A percentile compares a stretch with the other conserved stretches of the same genome.
Evolutionary conservation across 2,888 invertebrate species (phyloP).

Genomic region (Drosophila greeni): DNA sequence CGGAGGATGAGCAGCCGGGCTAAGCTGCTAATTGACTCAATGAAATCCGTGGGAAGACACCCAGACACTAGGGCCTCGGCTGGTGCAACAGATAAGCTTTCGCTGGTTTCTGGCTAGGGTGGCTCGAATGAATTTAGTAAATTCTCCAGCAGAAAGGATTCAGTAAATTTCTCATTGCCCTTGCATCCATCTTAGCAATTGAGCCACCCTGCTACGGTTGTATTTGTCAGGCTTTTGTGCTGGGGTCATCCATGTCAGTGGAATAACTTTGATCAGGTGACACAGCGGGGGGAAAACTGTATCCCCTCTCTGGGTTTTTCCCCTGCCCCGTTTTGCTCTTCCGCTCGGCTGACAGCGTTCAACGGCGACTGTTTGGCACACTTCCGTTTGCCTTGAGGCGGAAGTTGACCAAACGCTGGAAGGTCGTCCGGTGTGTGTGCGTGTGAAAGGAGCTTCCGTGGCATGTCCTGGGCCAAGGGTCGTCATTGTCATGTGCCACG

Average conservation of each 20-base stretch:
- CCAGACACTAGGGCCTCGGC: no score
- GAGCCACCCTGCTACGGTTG: conserved; percentile 8
- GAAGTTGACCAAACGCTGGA: conserved; percentile 61
- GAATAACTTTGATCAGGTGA: conserved; percentile 28
- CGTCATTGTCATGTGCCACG: conserved; percentile 62
- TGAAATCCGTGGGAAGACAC: conserved; percentile 12
- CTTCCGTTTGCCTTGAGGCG: conserved; percentile 55
- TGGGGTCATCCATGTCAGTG: conserved; percentile 1
- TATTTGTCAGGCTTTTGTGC: conserved; percentile 16
- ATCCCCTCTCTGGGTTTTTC: neutral
- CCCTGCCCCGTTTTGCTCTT: neutral
- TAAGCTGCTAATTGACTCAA: conserved; percentile 49
- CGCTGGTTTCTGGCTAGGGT: neutral
- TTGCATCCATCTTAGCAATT: no score
- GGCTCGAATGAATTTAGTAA: neutral
- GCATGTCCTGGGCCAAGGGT: conserved; percentile 50
- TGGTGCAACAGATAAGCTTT: conserved; percentile 14
- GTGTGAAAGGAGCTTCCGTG: conserved; percentile 59
- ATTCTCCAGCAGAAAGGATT: no score
- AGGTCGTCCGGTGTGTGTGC: conserved; percentile 32
- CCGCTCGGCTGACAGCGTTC: conserved; percentile 33
- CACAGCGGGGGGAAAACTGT: conserved; percentile 12
- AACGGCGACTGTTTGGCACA: conserved; percentile 55
- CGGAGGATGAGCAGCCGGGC: conserved; percentile 6
- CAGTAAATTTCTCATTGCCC: no score